phyloP scores from a whole-genome alignment of 1,140 invertebrate species.

The Oreohelix idahoensis region DNA sequence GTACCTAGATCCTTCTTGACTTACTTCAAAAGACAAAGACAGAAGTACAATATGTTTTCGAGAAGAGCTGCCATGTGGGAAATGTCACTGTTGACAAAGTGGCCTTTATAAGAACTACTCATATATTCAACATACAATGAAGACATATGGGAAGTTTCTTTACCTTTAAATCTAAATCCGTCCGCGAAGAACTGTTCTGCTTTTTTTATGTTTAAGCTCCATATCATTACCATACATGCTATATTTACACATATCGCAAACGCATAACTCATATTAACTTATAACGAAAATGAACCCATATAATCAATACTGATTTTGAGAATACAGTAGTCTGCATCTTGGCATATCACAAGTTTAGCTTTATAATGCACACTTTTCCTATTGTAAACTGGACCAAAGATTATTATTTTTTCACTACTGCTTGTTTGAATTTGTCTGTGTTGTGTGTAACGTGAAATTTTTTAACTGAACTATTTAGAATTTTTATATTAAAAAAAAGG shows the following conservation, averaged over 20 bases:
- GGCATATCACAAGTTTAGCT: not conserved
- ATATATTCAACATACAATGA: not conserved
- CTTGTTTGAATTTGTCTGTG: not conserved
- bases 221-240: not conserved
- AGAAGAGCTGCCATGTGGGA: too few relatives aligned
- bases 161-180: not conserved
- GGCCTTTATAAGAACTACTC: too few relatives aligned
- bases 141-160: not conserved
- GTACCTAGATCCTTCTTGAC: conserved; percentile 10
- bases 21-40: too few relatives aligned
- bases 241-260: not conserved
- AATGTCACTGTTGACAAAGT: too few relatives aligned
- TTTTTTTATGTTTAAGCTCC: not conserved
- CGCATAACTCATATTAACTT: not conserved
- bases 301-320: too few relatives aligned
- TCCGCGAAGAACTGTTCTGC: not conserved
- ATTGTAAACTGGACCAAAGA: not conserved
- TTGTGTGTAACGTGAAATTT: not conserved
- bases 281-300: not conserved
- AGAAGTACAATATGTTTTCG: too few relatives aligned
- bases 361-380: not conserved
- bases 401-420: not conserved
- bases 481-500: too few relatives aligned
- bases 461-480: too few relatives aligned
- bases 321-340: not conserved